A percentile compares a stretch with the other conserved stretches of the same genome.
These are phyloP conservation scores for Marmota flaviventris DNA, from an alignment of 2,113 vertebrate genomes.

Conservation along the genomic window DNA sequence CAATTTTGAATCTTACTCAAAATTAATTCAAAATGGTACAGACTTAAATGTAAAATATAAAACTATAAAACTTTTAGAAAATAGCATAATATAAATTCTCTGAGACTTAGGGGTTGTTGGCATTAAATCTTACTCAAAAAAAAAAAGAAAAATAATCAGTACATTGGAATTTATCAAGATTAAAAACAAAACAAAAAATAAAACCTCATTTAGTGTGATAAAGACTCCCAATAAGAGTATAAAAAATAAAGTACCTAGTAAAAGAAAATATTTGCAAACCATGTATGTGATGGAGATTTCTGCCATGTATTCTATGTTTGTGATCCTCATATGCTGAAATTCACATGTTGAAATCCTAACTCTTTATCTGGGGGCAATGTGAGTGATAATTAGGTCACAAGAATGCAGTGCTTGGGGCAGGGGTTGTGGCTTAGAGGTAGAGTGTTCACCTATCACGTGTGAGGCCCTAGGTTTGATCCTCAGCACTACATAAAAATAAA, in stretches of 20 bases:
- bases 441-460: no score
- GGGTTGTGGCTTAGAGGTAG: no score
- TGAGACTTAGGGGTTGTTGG: background rate
- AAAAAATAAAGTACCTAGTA: background rate
- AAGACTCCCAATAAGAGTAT: background rate
- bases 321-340: background rate
- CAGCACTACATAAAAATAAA: no score
- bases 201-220: background rate
- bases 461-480: no score
- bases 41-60: background rate
- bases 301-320: background rate
- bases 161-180: background rate
- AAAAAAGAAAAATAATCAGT: background rate
- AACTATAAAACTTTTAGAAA: background rate
- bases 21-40: background rate
- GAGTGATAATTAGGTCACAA: background rate
- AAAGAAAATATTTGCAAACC: constrained; percentile 20
- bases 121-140: background rate
- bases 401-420: background rate
- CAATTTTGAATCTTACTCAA: background rate
- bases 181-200: background rate
- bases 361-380: background rate
- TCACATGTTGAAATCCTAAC: background rate
- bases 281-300: background rate
- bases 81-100: background rate